Evolutionary conservation across 35 echinoderm and acorn worm genomes (phyloP), one percentile per base, ranked within the genome.

Genomic region (Anneissia japonica): DNA sequence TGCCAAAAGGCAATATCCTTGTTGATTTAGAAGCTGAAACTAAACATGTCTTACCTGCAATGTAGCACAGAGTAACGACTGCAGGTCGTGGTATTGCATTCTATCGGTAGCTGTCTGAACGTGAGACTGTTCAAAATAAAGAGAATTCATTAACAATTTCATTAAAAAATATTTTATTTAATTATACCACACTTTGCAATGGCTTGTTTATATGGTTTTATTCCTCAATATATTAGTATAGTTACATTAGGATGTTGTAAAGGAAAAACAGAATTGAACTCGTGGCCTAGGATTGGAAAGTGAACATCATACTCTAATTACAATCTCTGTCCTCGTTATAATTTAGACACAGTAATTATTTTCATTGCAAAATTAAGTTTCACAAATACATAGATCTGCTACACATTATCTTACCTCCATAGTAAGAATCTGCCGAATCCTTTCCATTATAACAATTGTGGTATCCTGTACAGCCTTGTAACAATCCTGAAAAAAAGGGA

Each of bases 41-140:
- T n/a, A n/a, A n/a, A n/a, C n/a, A n/a, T n/a, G n/a, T 9, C 83
- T 83, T 32, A 97, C 95, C 92, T 97, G 91, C 74, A 97, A 80
- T 31, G 95, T 97, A 34, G 95, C 95, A 89, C 95, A 97, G 0
- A 97, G 89, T 19, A 97, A 83, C 34, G 92, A 94, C 73, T 97
- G 95, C 23, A 97, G 86, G 55, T 97, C 95, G 45, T 93, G 90
- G 86, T 97, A 97, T 77, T 93, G 91, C 46, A 91, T 91, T 56
- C 95, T 84, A 6, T 97, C 95, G 77, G 92, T 89, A 0, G 94
- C 84, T 34, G 95, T 88, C 41, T 82, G 51, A 1, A 93, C 80
- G 34, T 81, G 88, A 29, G 95, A 91, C 95, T 97, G 83, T n/a
- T n/a, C 5, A 75, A 76, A 31, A 37, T 46, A 83, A 94, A 73